Conservation (phyloP, 2,113 vertebrate species). For the Turnix velox region DNA sequence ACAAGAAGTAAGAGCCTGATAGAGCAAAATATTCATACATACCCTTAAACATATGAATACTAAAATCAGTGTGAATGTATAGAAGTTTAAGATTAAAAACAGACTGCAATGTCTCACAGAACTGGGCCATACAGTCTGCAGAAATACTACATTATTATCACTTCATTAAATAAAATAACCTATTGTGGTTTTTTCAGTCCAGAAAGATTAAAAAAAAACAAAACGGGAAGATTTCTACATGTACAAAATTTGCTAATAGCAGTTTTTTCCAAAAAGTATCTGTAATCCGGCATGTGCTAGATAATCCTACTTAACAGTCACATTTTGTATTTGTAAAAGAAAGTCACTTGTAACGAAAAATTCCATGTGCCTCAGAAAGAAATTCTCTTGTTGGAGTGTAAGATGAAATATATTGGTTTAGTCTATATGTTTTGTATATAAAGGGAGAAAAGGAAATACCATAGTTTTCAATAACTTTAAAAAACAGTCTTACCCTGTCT, state of each 20-base stretch:
- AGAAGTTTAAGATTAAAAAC: not conserved
- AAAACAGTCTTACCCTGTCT: slow-evolving; percentile 29
- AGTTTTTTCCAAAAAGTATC: not conserved
- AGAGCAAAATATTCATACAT: not conserved
- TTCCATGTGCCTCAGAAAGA: not conserved
- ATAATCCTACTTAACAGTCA: not conserved
- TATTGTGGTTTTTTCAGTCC: not conserved
- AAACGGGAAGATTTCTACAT: not conserved
- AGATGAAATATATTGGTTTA: slow-evolving; percentile 1
- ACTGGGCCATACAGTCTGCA: not conserved
- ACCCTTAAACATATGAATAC: not conserved
- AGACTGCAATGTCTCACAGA: not conserved
- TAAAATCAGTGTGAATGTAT: not conserved
- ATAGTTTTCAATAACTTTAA: slow-evolving; percentile 38
- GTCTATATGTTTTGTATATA: slow-evolving; percentile 18
- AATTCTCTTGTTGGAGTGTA: slow-evolving; percentile 14
- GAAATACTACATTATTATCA: not conserved
- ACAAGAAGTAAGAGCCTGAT: not conserved
- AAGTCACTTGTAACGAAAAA: slow-evolving; percentile 11
- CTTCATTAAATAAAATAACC: not conserved
- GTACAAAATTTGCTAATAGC: too few relatives aligned
- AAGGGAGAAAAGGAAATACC: not conserved
- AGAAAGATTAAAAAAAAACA: not conserved
- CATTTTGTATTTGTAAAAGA: not conserved
- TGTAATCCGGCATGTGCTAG: not conserved